Conservation (phyloP, 2,888 invertebrate species). For the Lamellibrachia satsuma region DNA sequence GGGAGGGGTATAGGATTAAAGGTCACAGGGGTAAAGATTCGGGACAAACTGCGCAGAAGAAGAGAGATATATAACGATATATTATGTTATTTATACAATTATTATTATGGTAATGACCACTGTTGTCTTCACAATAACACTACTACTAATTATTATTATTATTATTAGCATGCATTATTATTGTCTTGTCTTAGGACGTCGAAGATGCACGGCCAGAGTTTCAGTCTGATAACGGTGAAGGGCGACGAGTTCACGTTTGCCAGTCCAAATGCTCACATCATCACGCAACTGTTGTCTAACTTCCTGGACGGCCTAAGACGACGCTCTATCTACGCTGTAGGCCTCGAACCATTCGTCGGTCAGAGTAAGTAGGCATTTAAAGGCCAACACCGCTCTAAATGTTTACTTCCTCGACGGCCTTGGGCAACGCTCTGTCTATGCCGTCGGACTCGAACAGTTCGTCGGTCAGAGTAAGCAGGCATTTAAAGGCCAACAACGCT, state of each 20-base stretch:
- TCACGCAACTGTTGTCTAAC: slow-evolving; percentile 38
- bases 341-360: slow-evolving; percentile 32
- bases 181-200: slow-evolving; percentile 27
- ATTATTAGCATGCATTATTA: neutral
- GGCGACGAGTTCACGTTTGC: slow-evolving; percentile 44
- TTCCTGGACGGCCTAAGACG: slow-evolving; percentile 46
- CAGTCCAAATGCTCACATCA: slow-evolving; percentile 43
- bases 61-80: too few relatives aligned
- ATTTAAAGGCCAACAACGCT: too few relatives aligned
- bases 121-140: neutral
- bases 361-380: neutral
- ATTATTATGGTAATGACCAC: neutral
- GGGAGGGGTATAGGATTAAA: too few relatives aligned
- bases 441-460: slow-evolving; percentile 36
- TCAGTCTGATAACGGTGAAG: slow-evolving; percentile 41
- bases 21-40: too few relatives aligned
- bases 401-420: slow-evolving; percentile 44
- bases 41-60: too few relatives aligned
- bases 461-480: too few relatives aligned
- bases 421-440: slow-evolving; percentile 38
- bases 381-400: neutral
- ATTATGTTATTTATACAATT: too few relatives aligned
- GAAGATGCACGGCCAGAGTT: slow-evolving; percentile 34
- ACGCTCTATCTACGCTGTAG: slow-evolving; percentile 42
- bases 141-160: neutral